Conservation (phyloP, 2,797 vertebrate genomes). For the Xenentodon cancila region DNA sequence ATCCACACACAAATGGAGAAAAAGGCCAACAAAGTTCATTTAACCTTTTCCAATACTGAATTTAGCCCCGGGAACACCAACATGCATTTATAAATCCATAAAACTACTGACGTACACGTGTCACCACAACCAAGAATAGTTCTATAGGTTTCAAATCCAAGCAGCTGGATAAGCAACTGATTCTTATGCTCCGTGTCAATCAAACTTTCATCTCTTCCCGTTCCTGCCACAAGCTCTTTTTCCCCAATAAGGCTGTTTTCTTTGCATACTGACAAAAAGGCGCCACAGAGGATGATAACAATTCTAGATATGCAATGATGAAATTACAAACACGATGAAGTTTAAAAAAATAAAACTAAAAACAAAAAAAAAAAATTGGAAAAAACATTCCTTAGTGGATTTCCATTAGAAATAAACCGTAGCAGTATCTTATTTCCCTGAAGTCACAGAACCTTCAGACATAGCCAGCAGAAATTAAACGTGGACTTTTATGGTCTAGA, state of each 20-base stretch:
- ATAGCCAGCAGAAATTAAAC: conserved; percentile 4
- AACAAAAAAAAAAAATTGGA: not conserved
- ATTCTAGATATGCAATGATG: conserved; percentile 18
- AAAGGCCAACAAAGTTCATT: conserved; percentile 41
- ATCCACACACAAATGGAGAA: conserved; percentile 19
- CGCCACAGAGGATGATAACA: conserved; percentile 62
- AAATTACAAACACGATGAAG: not conserved
- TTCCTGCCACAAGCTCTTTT: conserved; percentile 8
- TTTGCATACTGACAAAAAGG: conserved; percentile 70
- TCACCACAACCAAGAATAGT: conserved; percentile 67
- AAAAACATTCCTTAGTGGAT: not conserved
- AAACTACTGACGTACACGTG: conserved; percentile 38
- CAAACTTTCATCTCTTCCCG: conserved; percentile 53
- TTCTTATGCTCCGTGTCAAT: conserved; percentile 60
- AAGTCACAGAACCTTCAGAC: conserved; percentile 19
- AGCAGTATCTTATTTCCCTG: conserved; percentile 5
- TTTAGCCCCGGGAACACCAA: conserved; percentile 27
- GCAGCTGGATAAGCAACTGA: conserved; percentile 61
- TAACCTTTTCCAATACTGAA: conserved; percentile 70
- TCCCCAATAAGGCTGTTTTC: conserved; percentile 56
- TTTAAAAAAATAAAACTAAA: not conserved
- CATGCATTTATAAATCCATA: conserved; percentile 13
- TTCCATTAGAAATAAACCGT: conserved; percentile 9
- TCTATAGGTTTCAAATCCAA: conserved; percentile 46
- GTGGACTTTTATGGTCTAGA: not conserved